Evolutionary conservation across 1,140 invertebrate species (phyloP).

Genomic region (Drosophila lacertosa): DNA sequence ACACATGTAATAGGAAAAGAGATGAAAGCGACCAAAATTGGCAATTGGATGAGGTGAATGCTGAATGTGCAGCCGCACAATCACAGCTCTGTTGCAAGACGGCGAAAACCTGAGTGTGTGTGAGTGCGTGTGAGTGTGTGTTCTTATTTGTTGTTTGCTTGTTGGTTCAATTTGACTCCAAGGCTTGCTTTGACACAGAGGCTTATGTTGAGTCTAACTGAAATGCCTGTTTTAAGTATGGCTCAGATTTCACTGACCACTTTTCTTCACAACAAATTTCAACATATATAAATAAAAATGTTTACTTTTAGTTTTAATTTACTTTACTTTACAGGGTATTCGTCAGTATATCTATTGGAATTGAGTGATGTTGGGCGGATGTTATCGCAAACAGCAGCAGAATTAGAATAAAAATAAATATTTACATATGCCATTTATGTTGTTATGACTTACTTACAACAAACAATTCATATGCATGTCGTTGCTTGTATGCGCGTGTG

Average conservation of each 20-base stretch:
- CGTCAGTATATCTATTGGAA: constrained; percentile 1
- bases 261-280: too few species aligned
- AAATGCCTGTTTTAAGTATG: neutral
- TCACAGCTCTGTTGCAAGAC: neutral
- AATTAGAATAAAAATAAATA: constrained; percentile 30
- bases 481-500: neutral
- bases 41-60: constrained; percentile 25
- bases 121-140: neutral
- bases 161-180: neutral
- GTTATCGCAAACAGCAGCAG: constrained; percentile 12
- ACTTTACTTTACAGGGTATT: too few species aligned
- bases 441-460: neutral
- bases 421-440: constrained; percentile 28
- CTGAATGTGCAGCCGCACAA: constrained; percentile 13
- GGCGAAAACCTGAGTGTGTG: too few species aligned
- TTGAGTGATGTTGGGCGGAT: constrained; percentile 18
- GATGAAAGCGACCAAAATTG: constrained; percentile 25
- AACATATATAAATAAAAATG: too few species aligned
- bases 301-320: too few species aligned
- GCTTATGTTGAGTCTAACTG: neutral
- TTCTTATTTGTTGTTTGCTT: neutral
- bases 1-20: neutral
- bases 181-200: neutral
- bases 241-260: too few species aligned
- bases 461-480: neutral